Evolutionary conservation across 2,797 vertebrate species (phyloP).

Genomic region (Parauchenoglanis punctatus): DNA sequence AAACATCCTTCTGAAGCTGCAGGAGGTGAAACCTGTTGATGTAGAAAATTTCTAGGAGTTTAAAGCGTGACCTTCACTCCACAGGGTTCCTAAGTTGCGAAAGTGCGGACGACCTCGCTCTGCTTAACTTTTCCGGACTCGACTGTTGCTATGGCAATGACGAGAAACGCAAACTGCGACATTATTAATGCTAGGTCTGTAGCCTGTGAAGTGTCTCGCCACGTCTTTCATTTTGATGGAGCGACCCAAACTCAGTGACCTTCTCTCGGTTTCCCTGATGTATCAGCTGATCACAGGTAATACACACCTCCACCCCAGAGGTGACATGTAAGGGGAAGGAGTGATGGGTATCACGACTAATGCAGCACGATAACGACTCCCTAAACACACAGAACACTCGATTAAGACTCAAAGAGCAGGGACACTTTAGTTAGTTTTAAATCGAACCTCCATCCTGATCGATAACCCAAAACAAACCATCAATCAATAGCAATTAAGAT

Average conservation of each 20-base stretch:
- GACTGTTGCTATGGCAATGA: background rate
- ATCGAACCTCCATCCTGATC: background rate
- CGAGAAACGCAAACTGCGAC: background rate
- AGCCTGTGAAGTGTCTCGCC: background rate
- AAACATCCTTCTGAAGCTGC: conserved; percentile 22
- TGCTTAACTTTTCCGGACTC: background rate
- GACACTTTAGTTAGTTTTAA: background rate
- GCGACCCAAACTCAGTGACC: background rate
- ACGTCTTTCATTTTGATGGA: background rate
- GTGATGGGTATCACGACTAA: background rate
- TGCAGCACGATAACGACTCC: background rate
- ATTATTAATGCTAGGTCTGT: background rate
- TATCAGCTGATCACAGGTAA: background rate
- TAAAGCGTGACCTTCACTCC: conserved; percentile 24
- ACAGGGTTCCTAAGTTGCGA: background rate
- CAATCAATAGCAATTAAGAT: too few species aligned
- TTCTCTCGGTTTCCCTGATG: background rate
- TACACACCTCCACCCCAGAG: too few species aligned
- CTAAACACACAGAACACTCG: background rate
- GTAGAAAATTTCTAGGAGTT: background rate
- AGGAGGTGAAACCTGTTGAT: conserved; percentile 25
- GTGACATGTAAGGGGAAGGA: background rate
- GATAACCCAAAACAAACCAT: background rate
- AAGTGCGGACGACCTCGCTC: background rate
- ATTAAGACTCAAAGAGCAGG: background rate